Conservation (phyloP, 2,797 vertebrate species). For the Taenioides sp. region DNA sequence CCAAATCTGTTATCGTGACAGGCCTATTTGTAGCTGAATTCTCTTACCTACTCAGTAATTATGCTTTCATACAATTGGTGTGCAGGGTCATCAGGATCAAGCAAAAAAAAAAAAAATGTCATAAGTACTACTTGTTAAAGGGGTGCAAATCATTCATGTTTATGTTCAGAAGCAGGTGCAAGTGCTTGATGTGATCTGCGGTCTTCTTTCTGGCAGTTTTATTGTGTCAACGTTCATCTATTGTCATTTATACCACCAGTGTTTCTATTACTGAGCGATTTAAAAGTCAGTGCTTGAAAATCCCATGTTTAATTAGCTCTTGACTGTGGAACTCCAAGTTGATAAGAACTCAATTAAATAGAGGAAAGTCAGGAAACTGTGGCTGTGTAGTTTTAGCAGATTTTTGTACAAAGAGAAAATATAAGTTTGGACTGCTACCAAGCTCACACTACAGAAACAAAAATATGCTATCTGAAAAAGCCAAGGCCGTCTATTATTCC, state of each 20-base stretch:
- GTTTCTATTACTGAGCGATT: neutral
- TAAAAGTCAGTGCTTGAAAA: neutral
- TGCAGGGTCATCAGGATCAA: too few species aligned
- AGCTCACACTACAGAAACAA: neutral
- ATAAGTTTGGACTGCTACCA: neutral
- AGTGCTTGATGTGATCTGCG: neutral
- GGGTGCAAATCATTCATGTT: too few species aligned
- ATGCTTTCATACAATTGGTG: too few species aligned
- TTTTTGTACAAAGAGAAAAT: neutral
- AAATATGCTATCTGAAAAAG: neutral
- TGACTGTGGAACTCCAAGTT: conserved; percentile 4
- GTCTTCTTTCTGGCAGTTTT: neutral
- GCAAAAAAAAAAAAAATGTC: too few species aligned
- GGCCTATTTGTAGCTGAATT: too few species aligned
- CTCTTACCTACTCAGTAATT: neutral
- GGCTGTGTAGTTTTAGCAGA: neutral
- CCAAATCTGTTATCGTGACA: too few species aligned
- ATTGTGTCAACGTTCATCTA: neutral
- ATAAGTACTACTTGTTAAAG: too few species aligned
- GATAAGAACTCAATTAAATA: conserved; percentile 13
- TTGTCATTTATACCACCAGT: neutral
- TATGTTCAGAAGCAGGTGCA: neutral
- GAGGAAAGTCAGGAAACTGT: neutral
- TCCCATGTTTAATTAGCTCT: conserved; percentile 11
- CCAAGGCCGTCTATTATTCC: neutral